Evolutionary conservation across 2,113 vertebrate genomes (phyloP), one percentile per base, ranked within the genome.

Genomic region (Pachypanchax playfairii): DNA sequence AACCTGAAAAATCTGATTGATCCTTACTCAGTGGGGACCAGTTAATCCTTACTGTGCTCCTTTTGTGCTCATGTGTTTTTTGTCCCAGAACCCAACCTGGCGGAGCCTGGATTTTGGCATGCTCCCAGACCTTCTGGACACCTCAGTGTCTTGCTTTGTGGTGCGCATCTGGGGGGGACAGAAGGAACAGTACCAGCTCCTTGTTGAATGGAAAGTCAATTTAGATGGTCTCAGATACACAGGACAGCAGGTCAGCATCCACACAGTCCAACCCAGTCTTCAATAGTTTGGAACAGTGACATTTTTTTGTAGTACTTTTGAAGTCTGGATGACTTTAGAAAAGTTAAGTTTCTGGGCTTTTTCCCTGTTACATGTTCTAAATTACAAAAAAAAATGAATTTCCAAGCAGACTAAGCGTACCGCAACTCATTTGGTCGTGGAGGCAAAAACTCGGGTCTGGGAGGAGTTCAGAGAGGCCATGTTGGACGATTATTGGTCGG

Each of bases 151-250:
- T 1, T 95, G 93, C 82, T 98, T 99, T 7, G 89, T 99, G 67
- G 97, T 99, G 86, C 91, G 95, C 85, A 96, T 99, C 77, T 99
- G 96, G 96, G 97, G 96, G 12, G 96, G 97, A 57, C 95, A 94
- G 76, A 91, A 90, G 22, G 91, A 95, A 18, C 88, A 90, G 26
- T 94, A 92, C 57, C 95, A 94, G 80, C 94, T 97, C 28, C 86
- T 99, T 78, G 97, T 99, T 48, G 97, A 99, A 53, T 98, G 97
- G 97, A 97, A 93, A 65, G 96, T 98, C 83, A 96, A 93, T 79
- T 89, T 99, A 58, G 95, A 98, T 61, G 97, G 97, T 1, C 92
- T 99, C 17, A 91, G 94, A 82, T 99, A 98, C 89, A 90, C 97
- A 56, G 97, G 97, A 49, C 95, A 97, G 80, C 97, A 99, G 97